Percentiles rank a stretch among this genome's conserved stretches.
Evolutionary conservation across 2,797 vertebrate genomes (phyloP).

Genomic region (Prionace glauca): DNA sequence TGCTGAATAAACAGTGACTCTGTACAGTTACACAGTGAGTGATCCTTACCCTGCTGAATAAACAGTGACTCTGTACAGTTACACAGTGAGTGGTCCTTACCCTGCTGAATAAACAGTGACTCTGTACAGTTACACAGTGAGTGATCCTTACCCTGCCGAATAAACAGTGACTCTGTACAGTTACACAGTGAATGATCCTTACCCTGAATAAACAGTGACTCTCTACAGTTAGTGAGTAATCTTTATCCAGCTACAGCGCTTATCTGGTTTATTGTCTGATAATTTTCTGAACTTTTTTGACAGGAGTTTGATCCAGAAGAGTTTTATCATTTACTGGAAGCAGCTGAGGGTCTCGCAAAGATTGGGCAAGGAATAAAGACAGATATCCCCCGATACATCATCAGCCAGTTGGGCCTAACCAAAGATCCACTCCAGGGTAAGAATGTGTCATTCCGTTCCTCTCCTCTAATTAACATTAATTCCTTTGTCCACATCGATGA

Average conservation of each 20-base stretch:
- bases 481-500: background rate
- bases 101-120: too few relatives aligned
- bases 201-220: background rate
- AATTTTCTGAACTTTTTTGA: background rate
- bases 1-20: too few relatives aligned
- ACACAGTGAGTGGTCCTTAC: too few relatives aligned
- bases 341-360: conserved; percentile 89
- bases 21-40: too few relatives aligned
- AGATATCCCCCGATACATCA: conserved; percentile 90
- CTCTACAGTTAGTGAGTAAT: background rate
- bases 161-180: background rate
- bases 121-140: too few relatives aligned
- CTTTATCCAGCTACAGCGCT: background rate
- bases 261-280: background rate
- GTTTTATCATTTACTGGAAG: conserved; percentile 92
- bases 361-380: conserved; percentile 87
- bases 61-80: too few relatives aligned
- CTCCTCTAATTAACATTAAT: too few relatives aligned
- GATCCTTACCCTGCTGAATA: too few relatives aligned
- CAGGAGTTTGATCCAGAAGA: conserved; percentile 95
- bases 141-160: background rate
- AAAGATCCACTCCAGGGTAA: conserved; percentile 81
- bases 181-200: background rate
- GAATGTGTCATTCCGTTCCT: background rate
- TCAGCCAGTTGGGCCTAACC: conserved; percentile 84